These are phyloP conservation scores for Troides aeacus DNA, from an alignment of 2,888 invertebrate genomes.

Conservation along the genomic window DNA sequence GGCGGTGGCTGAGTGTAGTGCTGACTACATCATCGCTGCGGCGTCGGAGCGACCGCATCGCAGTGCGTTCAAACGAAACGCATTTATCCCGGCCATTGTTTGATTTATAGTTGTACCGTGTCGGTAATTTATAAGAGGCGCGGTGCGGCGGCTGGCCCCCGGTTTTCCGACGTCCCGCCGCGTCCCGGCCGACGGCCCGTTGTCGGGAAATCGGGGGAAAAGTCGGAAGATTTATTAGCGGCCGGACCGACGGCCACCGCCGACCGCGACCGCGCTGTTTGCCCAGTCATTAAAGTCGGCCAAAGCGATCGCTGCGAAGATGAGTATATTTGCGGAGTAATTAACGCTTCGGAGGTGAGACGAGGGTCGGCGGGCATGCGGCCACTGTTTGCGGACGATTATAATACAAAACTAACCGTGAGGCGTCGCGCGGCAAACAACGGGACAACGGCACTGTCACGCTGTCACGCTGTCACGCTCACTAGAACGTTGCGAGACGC, in stretches of 20 bases:
- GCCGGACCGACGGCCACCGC: conserved; percentile 57
- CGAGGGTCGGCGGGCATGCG: conserved; percentile 62
- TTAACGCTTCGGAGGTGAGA: conserved; percentile 75
- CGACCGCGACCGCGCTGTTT: conserved; percentile 66
- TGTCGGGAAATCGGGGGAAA: conserved; percentile 76
- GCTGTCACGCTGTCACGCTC: neutral
- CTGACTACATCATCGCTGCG: conserved; percentile 27
- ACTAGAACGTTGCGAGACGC: too few relatives aligned
- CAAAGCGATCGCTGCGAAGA: conserved; percentile 76
- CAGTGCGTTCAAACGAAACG: conserved; percentile 76
- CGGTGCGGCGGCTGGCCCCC: conserved; percentile 60
- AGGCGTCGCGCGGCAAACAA: conserved; percentile 33
- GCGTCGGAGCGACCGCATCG: conserved; percentile 43
- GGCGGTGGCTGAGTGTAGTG: neutral
- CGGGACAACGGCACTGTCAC: neutral
- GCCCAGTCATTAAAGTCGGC: conserved; percentile 77
- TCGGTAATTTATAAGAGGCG: conserved; percentile 78
- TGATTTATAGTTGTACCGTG: conserved; percentile 78
- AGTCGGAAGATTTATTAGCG: conserved; percentile 75
- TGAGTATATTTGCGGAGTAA: conserved; percentile 78
- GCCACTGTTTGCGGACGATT: conserved; percentile 63
- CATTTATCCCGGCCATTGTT: conserved; percentile 73
- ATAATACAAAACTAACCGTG: conserved; percentile 38
- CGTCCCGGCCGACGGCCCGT: conserved; percentile 41
- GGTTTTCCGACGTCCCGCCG: conserved; percentile 32